Evolutionary conservation across 23 tunicate genomes (phyloP).

Genomic region (Styela plicata): DNA sequence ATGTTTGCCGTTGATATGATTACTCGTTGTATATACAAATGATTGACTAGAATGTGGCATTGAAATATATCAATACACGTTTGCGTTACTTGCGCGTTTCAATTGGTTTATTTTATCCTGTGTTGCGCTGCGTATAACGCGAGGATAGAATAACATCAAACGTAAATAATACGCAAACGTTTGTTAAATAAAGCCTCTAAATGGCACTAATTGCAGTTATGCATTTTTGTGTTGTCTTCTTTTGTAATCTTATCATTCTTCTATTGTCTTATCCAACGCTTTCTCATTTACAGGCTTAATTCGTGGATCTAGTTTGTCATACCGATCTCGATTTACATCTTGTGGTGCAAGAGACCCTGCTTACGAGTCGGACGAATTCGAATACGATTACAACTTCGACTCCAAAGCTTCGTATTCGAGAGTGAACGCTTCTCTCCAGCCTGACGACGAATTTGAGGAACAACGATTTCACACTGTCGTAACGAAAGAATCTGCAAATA

Average conservation of each 20-base stretch:
- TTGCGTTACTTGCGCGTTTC: too few relatives aligned
- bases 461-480: neutral
- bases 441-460: constrained; percentile 13
- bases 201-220: too few relatives aligned
- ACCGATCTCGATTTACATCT: constrained; percentile 20
- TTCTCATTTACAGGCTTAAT: constrained; percentile 33
- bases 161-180: too few relatives aligned
- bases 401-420: neutral
- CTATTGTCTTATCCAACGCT: neutral
- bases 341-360: constrained; percentile 25
- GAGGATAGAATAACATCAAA: too few relatives aligned
- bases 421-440: neutral
- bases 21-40: too few relatives aligned
- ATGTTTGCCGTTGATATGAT: too few relatives aligned
- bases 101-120: too few relatives aligned
- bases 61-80: too few relatives aligned
- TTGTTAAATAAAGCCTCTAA: too few relatives aligned
- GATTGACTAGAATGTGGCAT: too few relatives aligned
- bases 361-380: constrained; percentile 19
- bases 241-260: too few relatives aligned
- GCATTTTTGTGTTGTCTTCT: neutral
- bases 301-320: constrained; percentile 26
- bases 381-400: constrained; percentile 11
- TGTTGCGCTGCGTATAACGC: too few relatives aligned
- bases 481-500: neutral